phyloP scores from a whole-genome alignment of 2,888 invertebrate species.

The Germaria angustata region DNA sequence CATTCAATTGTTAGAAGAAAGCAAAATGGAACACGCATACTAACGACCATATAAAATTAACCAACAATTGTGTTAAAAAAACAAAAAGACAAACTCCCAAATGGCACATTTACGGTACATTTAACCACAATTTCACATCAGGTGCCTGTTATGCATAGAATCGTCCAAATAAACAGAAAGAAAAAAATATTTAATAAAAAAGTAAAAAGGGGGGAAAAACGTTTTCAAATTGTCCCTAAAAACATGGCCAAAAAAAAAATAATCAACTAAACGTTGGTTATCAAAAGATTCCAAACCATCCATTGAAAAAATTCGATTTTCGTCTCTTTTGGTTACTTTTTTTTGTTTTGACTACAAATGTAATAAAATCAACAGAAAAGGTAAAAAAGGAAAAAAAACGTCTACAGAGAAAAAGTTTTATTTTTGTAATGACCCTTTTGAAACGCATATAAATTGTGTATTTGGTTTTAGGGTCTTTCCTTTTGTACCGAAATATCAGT shows the following conservation, averaged over 20 bases:
- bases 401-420: background rate
- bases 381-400: background rate
- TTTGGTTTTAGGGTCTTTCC: conserved; percentile 15
- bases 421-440: conserved; percentile 13
- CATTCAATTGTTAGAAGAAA: background rate
- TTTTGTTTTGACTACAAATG: conserved; percentile 25
- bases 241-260: conserved; percentile 4
- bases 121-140: conserved; percentile 71
- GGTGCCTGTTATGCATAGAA: conserved; percentile 63
- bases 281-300: conserved; percentile 11
- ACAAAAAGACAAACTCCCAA: conserved; percentile 25
- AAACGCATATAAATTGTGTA: conserved; percentile 30
- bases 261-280: conserved; percentile 31
- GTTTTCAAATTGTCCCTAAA: conserved; percentile 43
- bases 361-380: conserved; percentile 37
- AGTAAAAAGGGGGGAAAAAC: background rate
- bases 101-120: conserved; percentile 67
- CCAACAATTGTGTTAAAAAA: conserved; percentile 9
- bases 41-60: conserved; percentile 22
- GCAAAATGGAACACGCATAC: conserved; percentile 13
- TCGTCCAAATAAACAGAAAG: conserved; percentile 16
- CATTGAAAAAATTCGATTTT: conserved; percentile 7
- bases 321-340: background rate
- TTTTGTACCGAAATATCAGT: background rate
- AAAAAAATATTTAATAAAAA: background rate